Percentiles rank a stretch among this genome's conserved stretches.
These are phyloP conservation scores for Euproctis similis DNA, from an alignment of 2,888 invertebrate species.

Conservation along the genomic window DNA sequence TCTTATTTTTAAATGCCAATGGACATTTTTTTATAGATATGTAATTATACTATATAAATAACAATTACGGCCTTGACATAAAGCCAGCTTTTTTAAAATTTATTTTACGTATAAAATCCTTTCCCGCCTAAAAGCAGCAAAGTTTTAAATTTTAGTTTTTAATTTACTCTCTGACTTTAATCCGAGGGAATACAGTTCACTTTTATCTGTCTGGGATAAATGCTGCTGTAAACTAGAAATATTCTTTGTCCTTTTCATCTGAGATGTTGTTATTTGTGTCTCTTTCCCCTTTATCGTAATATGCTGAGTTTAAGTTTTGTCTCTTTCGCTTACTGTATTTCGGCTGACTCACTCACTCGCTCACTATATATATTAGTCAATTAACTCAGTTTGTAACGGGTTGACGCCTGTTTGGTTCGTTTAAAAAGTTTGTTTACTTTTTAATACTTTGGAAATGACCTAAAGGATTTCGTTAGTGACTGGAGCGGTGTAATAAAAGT, in stretches of 20 bases:
- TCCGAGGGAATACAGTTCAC: constrained; percentile 3
- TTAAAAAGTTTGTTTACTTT: constrained; percentile 39
- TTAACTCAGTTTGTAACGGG: constrained; percentile 26
- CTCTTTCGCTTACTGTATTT: constrained; percentile 11
- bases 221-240: constrained; percentile 8
- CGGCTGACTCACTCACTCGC: too few relatives aligned
- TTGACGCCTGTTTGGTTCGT: constrained; percentile 22
- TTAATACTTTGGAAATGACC: constrained; percentile 22
- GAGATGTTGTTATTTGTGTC: constrained; percentile 33
- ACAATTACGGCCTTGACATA: too few relatives aligned
- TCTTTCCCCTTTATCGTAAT: constrained; percentile 26
- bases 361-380: constrained; percentile 30
- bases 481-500: constrained; percentile 14
- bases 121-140: constrained; percentile 49
- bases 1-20: too few relatives aligned
- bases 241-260: constrained; percentile 18
- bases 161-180: too few relatives aligned
- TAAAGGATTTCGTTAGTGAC: constrained; percentile 35
- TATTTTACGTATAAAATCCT: too few relatives aligned
- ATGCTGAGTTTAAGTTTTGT: constrained; percentile 10
- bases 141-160: too few relatives aligned
- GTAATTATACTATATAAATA: too few relatives aligned
- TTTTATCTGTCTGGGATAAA: constrained; percentile 1
- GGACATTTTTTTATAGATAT: too few relatives aligned
- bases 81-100: too few relatives aligned